phyloP scores from a whole-genome alignment of 2,888 invertebrate genomes.

The Melinopterus prodromus region DNA sequence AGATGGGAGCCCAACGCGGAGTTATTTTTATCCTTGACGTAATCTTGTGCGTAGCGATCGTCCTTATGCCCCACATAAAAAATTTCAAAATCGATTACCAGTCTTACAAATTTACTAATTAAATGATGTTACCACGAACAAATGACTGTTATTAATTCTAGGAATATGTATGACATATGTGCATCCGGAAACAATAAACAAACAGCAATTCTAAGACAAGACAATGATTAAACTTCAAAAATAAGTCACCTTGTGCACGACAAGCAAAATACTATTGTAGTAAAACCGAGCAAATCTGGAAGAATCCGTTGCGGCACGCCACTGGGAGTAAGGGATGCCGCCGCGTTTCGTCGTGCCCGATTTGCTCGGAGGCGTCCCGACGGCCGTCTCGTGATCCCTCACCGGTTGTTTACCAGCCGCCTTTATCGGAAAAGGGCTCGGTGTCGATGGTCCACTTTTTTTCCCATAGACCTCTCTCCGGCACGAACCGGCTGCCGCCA shows the following conservation, averaged over 20 bases:
- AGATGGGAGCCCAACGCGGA: too few relatives aligned
- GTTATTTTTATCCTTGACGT: too few relatives aligned
- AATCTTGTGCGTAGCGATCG: too few relatives aligned
- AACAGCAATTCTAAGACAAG: not conserved
- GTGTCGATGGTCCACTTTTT: constrained; percentile 4
- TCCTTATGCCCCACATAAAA: too few relatives aligned
- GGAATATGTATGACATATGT: too few relatives aligned
- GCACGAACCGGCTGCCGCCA: not conserved
- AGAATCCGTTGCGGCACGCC: not conserved
- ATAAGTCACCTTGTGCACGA: not conserved
- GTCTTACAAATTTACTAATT: too few relatives aligned
- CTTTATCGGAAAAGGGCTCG: constrained; percentile 50
- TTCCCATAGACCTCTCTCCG: not conserved
- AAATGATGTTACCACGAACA: too few relatives aligned
- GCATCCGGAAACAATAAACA: too few relatives aligned
- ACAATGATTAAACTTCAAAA: not conserved
- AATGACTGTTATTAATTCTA: too few relatives aligned
- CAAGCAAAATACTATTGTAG: too few relatives aligned
- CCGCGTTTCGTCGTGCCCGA: constrained; percentile 34
- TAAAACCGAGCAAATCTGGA: not conserved
- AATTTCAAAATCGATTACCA: too few relatives aligned
- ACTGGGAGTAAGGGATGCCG: not conserved
- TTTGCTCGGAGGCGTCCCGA: constrained; percentile 43
- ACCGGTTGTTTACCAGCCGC: constrained; percentile 52
- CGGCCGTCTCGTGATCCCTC: constrained; percentile 49